These are phyloP conservation scores for Thalpophila matura DNA, from an alignment of 2,888 invertebrate species.

Conservation along the genomic window DNA sequence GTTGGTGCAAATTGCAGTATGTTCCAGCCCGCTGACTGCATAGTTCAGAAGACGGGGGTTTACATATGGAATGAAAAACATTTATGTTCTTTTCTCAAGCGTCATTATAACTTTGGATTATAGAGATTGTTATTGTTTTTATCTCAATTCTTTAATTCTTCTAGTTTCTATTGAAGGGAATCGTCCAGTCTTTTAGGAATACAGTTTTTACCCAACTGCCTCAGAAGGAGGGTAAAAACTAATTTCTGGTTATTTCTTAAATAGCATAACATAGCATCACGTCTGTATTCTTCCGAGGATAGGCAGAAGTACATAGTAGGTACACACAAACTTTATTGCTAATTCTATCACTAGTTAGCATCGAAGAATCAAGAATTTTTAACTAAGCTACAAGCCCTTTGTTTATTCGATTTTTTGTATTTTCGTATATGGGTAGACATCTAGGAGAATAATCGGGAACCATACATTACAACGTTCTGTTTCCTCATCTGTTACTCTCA, in stretches of 20 bases:
- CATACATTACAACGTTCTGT: background rate
- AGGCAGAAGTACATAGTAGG: too few species aligned
- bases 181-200: background rate
- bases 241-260: too few species aligned
- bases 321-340: too few species aligned
- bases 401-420: background rate
- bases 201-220: too few species aligned
- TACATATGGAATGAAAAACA: conserved; percentile 54
- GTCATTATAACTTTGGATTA: conserved; percentile 48
- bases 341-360: too few species aligned
- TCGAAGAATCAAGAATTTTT: too few species aligned
- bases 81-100: conserved; percentile 64
- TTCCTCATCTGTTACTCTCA: background rate
- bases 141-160: background rate
- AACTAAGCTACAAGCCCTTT: background rate
- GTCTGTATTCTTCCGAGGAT: too few species aligned
- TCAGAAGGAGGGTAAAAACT: too few species aligned
- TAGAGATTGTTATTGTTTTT: background rate
- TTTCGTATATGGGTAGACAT: conserved; percentile 15
- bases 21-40: conserved; percentile 38
- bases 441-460: conserved; percentile 22
- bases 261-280: too few species aligned
- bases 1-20: conserved; percentile 34
- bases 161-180: background rate
- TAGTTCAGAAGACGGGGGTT: conserved; percentile 58